A percentile compares a stretch with the other conserved stretches of the same genome.
These are phyloP conservation scores for Rhinolophus ferrumequinum DNA, from an alignment of 2,113 vertebrate species.

Conservation along the genomic window DNA sequence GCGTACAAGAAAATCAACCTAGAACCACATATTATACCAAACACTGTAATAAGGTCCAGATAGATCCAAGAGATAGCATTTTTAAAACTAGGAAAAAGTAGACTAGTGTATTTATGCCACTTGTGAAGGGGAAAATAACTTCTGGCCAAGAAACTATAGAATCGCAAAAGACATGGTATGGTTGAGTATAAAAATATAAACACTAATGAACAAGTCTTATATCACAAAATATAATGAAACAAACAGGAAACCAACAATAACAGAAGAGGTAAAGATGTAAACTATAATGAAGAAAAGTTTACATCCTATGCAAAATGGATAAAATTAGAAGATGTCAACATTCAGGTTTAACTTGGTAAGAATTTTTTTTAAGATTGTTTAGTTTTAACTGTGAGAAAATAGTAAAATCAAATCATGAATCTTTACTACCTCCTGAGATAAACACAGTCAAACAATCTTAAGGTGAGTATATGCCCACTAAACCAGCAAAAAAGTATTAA, in stretches of 20 bases:
- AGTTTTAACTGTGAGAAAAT: slow-evolving; percentile 10
- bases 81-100: not conserved
- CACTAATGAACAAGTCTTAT: not conserved
- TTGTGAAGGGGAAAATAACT: not conserved
- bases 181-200: slow-evolving; percentile 4
- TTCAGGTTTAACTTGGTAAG: not conserved
- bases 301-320: not conserved
- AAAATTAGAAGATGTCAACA: not conserved
- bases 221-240: not conserved
- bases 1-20: slow-evolving; percentile 18
- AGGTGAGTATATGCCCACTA: not conserved
- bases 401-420: not conserved
- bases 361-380: not conserved
- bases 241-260: not conserved
- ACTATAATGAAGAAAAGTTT: not conserved
- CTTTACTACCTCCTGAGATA: not conserved
- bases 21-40: not conserved
- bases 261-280: not conserved
- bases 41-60: not conserved
- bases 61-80: not conserved
- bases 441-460: not conserved
- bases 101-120: not conserved
- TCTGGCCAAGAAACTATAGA: not conserved
- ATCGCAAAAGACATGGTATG: not conserved
- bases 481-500: not conserved